Percentiles rank a stretch among this genome's conserved stretches.
Evolutionary conservation across 2,888 invertebrate species (phyloP).

Genomic region (Clistopyga incitator): DNA sequence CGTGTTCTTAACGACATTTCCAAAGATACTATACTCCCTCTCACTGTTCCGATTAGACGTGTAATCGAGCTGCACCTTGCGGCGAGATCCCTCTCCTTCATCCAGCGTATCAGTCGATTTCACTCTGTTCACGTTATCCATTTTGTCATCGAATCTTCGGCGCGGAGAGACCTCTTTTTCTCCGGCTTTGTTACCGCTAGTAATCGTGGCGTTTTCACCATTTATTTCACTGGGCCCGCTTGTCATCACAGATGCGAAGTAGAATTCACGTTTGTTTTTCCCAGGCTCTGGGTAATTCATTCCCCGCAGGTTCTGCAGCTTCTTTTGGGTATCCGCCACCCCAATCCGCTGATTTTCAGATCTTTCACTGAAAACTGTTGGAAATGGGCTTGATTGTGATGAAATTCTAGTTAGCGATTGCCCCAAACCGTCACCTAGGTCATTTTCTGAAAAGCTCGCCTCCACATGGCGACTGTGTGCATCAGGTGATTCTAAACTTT

Average conservation of each 20-base stretch:
- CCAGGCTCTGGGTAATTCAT: slow-evolving; percentile 27
- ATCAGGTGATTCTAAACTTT: background rate
- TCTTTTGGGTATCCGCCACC: slow-evolving; percentile 2
- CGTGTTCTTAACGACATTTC: slow-evolving; percentile 53
- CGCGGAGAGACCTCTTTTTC: background rate
- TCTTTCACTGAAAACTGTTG: background rate
- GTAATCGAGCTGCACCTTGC: slow-evolving; percentile 47
- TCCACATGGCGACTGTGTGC: background rate
- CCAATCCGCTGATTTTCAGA: background rate
- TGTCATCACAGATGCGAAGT: slow-evolving; percentile 10
- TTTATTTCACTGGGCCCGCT: slow-evolving; percentile 8
- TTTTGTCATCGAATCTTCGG: background rate
- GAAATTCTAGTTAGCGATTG: background rate
- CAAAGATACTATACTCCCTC: slow-evolving; percentile 7
- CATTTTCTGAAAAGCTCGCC: background rate
- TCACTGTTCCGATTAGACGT: slow-evolving; percentile 17
- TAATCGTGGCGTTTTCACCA: background rate
- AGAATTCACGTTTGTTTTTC: slow-evolving; percentile 7
- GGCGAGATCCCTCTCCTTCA: background rate
- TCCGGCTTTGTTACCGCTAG: background rate
- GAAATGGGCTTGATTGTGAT: background rate
- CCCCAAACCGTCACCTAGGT: background rate
- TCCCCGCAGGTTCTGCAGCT: background rate
- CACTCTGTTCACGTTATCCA: slow-evolving; percentile 15
- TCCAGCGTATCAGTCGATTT: background rate